Base-by-base conservation (phyloP, 2,888 invertebrate genomes). In the Macrophya annulata region DNA sequence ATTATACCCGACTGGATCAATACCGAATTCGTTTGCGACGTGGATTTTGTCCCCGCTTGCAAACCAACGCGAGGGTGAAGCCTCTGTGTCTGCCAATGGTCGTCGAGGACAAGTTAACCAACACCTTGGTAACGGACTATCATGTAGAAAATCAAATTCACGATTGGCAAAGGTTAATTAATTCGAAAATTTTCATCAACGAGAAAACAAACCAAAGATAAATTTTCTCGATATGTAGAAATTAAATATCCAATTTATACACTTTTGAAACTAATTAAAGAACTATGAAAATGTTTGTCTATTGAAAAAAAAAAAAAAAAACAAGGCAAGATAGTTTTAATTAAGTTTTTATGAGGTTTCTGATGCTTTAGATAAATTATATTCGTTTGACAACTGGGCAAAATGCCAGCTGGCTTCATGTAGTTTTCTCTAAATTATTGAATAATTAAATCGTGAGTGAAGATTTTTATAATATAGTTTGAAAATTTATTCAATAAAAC, bases 1-100 rank as follows among this genome's bases (percentile, higher is more conserved):
- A 77, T 77, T 77, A 77, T 37, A 77, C 37, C 4, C 55, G 51
- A 17, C 77, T 17, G 77, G 77, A 77, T 77, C 77, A 77, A 77
- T 77, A 77, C 77, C 77, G 77, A 77, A 77, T 77, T 77, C 77
- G 55, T 77, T 55, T 77, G 77, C 77, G 77, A 37, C 51, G 77
- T 8, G 77, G 37, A 55, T 77, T 77, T 77, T 55, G 55, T 77
- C 77, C 77, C 55, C 37, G 51, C n/a, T 8, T 51, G 55, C 31
- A 31, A 31, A 31, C 31, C 0, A 77, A 77, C 8, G 55, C 55
- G 77, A 55, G 51, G 77, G 48, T 77, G 37, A 17, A 77, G 68
- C 10, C n/a, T 37, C 55, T 17, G 31, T 37, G n/a, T 74, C 72
- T 74, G 45, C 72, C 72, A 74, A 74, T 74, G 45, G 72, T 45